phyloP scores from a whole-genome alignment of 2,113 vertebrate species.

The Peromyscus leucopus region DNA sequence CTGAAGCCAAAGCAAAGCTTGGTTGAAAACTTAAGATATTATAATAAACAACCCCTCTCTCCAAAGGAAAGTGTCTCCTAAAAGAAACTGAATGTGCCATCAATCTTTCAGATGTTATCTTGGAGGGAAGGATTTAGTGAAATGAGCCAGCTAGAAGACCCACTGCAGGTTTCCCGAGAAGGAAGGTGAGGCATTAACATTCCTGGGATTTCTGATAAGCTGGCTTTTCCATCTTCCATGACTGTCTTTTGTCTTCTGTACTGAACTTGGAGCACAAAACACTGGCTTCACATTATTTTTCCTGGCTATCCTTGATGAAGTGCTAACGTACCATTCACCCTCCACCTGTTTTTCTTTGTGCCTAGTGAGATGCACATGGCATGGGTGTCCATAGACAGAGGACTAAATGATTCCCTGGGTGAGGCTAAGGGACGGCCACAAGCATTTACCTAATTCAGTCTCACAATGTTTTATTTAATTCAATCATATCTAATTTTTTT shows the following conservation, averaged over 20 bases:
- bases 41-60: constrained; percentile 53
- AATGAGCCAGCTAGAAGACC: neutral
- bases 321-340: neutral
- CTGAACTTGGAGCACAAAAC: neutral
- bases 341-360: constrained; percentile 26
- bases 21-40: constrained; percentile 56
- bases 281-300: constrained; percentile 2
- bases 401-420: neutral
- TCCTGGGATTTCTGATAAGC: neutral
- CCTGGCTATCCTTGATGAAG: neutral
- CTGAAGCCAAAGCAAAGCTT: constrained; percentile 65
- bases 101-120: constrained; percentile 51
- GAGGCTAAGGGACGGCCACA: neutral
- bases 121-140: constrained; percentile 32
- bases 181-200: neutral
- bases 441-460: constrained; percentile 10
- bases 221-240: neutral
- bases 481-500: neutral
- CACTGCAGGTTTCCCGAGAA: neutral
- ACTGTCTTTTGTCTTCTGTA: constrained; percentile 23
- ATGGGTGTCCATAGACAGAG: neutral
- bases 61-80: neutral
- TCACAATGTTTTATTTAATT: neutral
- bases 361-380: neutral
- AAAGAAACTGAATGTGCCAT: constrained; percentile 33